Conservation (phyloP, 2,797 vertebrate species). For the Pseudochirops corinnae region DNA sequence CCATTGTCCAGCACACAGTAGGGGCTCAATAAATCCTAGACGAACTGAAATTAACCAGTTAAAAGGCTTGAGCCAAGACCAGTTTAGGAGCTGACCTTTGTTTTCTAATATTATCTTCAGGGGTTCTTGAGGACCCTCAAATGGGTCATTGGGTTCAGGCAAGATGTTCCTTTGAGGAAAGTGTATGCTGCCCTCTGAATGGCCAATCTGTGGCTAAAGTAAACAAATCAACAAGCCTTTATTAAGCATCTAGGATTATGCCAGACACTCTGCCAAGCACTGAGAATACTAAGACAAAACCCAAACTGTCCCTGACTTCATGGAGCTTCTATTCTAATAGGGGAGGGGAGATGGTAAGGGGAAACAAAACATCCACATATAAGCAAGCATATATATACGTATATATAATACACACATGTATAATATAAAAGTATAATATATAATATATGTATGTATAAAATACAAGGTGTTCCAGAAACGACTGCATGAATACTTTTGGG, state of each 20-base stretch:
- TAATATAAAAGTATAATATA: too few species aligned
- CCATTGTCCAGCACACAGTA: not conserved
- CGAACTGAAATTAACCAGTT: not conserved
- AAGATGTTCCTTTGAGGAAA: conserved; percentile 13
- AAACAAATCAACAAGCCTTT: not conserved
- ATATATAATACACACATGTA: too few species aligned
- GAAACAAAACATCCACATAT: not conserved
- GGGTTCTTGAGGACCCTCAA: conserved; percentile 23
- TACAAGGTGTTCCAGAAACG: not conserved
- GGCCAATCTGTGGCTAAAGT: not conserved
- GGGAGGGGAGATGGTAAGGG: not conserved
- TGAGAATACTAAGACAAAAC: not conserved
- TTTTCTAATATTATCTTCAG: conserved; percentile 17
- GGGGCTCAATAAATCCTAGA: not conserved
- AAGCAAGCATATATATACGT: not conserved
- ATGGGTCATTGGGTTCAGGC: not conserved
- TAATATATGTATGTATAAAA: too few species aligned
- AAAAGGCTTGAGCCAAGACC: not conserved
- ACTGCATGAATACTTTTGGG: not conserved
- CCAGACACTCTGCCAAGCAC: not conserved
- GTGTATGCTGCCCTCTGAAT: not conserved
- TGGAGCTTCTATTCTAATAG: not conserved
- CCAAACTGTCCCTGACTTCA: not conserved
- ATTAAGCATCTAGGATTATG: not conserved
- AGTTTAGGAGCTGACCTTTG: not conserved